A percentile compares a stretch with the other conserved stretches of the same genome.
phyloP scores from a whole-genome alignment of 2,888 invertebrate genomes.

The Hipparchia sbordonii region DNA sequence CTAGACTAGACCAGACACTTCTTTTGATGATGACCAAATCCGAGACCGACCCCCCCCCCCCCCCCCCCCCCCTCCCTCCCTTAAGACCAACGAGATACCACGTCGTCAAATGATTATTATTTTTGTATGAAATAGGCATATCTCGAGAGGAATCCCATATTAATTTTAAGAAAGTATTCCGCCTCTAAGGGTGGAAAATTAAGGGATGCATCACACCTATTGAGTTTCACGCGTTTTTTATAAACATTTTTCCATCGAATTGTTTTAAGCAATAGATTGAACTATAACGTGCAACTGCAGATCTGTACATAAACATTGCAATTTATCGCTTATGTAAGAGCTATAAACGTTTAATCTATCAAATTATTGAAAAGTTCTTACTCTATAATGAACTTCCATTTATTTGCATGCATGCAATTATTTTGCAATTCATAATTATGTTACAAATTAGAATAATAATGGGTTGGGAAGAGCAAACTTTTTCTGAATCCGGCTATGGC shows the following conservation, averaged over 20 bases:
- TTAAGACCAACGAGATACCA: no score
- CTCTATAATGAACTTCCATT: not conserved
- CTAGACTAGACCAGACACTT: no score
- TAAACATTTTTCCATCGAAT: not conserved
- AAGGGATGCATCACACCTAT: no score
- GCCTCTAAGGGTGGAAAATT: no score
- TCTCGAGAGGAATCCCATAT: no score
- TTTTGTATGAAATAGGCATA: no score
- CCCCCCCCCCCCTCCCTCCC: no score
- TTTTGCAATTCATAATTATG: constrained; percentile 4
- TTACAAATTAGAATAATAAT: constrained; percentile 11
- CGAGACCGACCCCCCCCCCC: no score
- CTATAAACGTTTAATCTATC: not conserved
- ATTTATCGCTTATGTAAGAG: not conserved
- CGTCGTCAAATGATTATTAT: no score
- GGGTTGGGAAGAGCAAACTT: constrained; percentile 12
- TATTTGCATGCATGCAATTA: not conserved
- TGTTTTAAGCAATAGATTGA: not conserved
- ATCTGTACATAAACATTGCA: not conserved
- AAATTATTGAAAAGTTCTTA: not conserved
- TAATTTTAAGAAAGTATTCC: no score
- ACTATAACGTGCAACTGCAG: not conserved
- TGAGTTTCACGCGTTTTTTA: no score
- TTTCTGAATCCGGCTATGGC: not conserved
- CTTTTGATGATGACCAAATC: no score